Conservation (phyloP, 2,888 invertebrate genomes). For the Erynnis tages region DNA sequence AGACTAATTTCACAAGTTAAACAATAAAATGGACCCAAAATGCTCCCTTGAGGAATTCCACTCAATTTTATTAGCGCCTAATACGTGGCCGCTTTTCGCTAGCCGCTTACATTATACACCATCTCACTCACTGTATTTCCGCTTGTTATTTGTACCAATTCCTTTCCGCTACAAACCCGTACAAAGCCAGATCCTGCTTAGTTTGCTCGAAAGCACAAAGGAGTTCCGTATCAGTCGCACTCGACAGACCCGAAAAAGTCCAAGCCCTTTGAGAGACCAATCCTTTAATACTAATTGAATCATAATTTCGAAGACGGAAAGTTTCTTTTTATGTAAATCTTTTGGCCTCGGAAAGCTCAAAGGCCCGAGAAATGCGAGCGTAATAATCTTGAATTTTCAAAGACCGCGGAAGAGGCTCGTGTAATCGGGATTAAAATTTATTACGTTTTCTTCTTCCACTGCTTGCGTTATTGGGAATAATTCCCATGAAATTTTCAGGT, state of each 20-base stretch:
- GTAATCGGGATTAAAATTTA: slow-evolving; percentile 62
- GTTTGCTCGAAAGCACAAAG: slow-evolving; percentile 76
- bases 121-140: too few relatives aligned
- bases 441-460: slow-evolving; percentile 44
- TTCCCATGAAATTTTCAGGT: not conserved
- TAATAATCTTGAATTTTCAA: slow-evolving; percentile 67
- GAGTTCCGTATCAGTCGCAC: slow-evolving; percentile 57
- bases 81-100: too few relatives aligned
- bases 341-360: slow-evolving; percentile 63
- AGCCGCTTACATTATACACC: too few relatives aligned
- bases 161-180: slow-evolving; percentile 57
- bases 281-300: slow-evolving; percentile 82
- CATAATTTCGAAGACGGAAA: slow-evolving; percentile 76
- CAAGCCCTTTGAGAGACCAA: slow-evolving; percentile 72
- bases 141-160: slow-evolving; percentile 61
- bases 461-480: slow-evolving; percentile 11
- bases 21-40: not conserved
- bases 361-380: slow-evolving; percentile 62
- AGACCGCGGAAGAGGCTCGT: slow-evolving; percentile 53
- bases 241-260: slow-evolving; percentile 74
- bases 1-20: not conserved
- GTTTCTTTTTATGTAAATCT: slow-evolving; percentile 80
- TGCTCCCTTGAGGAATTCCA: not conserved
- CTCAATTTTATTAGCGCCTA: not conserved
- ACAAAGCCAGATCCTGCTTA: slow-evolving; percentile 71